These are phyloP conservation scores for Drosophila sproati DNA, from an alignment of 1,140 invertebrate species.

Conservation along the genomic window DNA sequence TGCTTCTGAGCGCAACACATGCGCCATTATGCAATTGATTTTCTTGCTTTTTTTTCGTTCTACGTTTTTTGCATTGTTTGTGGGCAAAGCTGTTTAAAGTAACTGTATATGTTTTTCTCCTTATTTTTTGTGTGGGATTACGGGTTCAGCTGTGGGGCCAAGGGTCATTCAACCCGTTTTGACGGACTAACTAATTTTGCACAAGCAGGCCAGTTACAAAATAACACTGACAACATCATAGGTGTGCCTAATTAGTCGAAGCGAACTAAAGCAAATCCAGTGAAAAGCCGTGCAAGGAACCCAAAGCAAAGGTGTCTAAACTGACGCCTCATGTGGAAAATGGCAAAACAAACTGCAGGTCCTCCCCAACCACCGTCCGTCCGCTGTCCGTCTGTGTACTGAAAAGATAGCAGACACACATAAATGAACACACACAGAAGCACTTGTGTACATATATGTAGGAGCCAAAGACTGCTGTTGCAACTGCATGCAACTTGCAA, in stretches of 20 bases:
- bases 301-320: slow-evolving; percentile 74
- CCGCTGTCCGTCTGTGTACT: slow-evolving; percentile 8
- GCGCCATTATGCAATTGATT: slow-evolving; percentile 83
- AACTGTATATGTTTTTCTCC: slow-evolving; percentile 18
- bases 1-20: slow-evolving; percentile 74
- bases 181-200: slow-evolving; percentile 62
- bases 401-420: slow-evolving; percentile 30
- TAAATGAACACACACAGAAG: slow-evolving; percentile 25
- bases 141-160: slow-evolving; percentile 22
- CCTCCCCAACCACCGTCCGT: background rate
- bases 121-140: slow-evolving; percentile 32
- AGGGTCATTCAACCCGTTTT: slow-evolving; percentile 68
- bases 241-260: slow-evolving; percentile 75
- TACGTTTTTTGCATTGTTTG: slow-evolving; percentile 64
- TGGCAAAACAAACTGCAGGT: slow-evolving; percentile 49
- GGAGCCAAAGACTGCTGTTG: background rate
- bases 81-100: slow-evolving; percentile 31
- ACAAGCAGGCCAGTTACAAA: slow-evolving; percentile 24
- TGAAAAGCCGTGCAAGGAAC: slow-evolving; percentile 44
- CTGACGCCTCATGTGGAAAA: slow-evolving; percentile 71
- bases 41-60: slow-evolving; percentile 61
- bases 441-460: background rate
- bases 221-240: slow-evolving; percentile 10
- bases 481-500: background rate
- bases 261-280: slow-evolving; percentile 56